phyloP scores from a whole-genome alignment of 1,140 invertebrate species.

The Megalopta genalis region DNA sequence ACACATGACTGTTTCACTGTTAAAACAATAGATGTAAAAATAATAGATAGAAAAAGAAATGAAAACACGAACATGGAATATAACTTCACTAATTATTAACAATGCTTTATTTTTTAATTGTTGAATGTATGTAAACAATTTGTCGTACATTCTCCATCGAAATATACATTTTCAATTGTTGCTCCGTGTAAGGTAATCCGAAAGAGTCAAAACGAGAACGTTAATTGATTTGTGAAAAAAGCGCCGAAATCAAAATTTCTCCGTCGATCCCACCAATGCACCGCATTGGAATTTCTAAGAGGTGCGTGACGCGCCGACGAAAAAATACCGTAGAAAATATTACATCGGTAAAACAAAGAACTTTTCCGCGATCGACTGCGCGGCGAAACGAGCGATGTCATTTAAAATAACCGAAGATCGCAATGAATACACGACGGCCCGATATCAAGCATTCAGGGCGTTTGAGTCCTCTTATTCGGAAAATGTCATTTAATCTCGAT shows the following conservation, averaged over 20 bases:
- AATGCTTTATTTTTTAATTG: slow-evolving; percentile 35
- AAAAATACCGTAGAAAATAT: slow-evolving; percentile 27
- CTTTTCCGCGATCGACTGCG: slow-evolving; percentile 11
- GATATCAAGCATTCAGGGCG: slow-evolving; percentile 53
- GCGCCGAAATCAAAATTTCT: slow-evolving; percentile 66
- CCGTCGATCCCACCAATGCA: slow-evolving; percentile 28
- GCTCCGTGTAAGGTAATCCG: neutral
- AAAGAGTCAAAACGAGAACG: slow-evolving; percentile 31
- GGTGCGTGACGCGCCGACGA: slow-evolving; percentile 40
- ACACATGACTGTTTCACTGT: neutral
- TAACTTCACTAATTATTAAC: slow-evolving; percentile 11
- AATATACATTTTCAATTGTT: slow-evolving; percentile 20
- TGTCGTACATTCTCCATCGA: neutral
- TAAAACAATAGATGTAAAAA: slow-evolving; percentile 1
- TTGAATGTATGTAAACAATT: slow-evolving; percentile 22
- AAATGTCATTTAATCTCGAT: slow-evolving; percentile 32
- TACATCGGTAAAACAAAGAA: slow-evolving; percentile 8
- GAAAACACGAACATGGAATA: slow-evolving; percentile 13
- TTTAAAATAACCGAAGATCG: slow-evolving; percentile 37
- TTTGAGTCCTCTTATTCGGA: slow-evolving; percentile 37
- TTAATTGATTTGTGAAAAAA: slow-evolving; percentile 60
- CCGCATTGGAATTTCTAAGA: slow-evolving; percentile 53
- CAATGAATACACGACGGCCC: slow-evolving; percentile 39
- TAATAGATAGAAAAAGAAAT: neutral
- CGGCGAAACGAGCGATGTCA: slow-evolving; percentile 47